Evolutionary conservation across 2,113 vertebrate species (phyloP), one percentile per base, ranked within the genome.

Genomic region (Syngnathoides biaculeatus): DNA sequence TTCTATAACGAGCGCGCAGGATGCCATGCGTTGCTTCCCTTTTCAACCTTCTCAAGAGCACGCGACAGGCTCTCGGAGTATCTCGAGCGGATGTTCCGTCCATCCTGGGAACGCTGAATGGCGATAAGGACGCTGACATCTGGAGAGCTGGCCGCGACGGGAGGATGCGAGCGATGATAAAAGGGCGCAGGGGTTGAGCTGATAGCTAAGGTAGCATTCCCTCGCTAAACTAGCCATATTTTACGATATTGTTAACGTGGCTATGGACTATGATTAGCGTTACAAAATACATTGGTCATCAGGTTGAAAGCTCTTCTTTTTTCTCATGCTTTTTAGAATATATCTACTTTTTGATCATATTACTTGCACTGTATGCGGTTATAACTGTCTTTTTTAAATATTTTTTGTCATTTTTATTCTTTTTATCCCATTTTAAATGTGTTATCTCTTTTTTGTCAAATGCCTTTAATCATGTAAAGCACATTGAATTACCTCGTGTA

Each of bases 61-160:
- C 10, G 81, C 70, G 47, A 66, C 81, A 50, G 77, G 65, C 85
- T 87, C 84, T 85, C 86, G 53, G 55, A 48, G 55, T 90, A 91
- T 91, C 90, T 92, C 67, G 79, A 92, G 91, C 89, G 89, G 91
- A 89, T 71, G 85, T 85, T 83, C 85, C 90, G 89, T 91, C 78
- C 53, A 80, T 86, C 86, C 87, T 88, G 85, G 91, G 89, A 91
- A 90, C 71, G 68, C 72, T 78, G 74, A 77, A 70, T 68, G 68
- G 43, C 86, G 90, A 92, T 91, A 92, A 89, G 73, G 72, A 69
- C 75, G 71, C 75, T 83, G 81, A 83, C 78, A 83, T 77, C 73
- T 82, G 84, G 69, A 86, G 78, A 77, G 84, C 68, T 57, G 10
- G 22, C 22, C 17, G 22, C 4, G 58, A 40, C 13, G 11, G 43